Base-by-base conservation (phyloP, 2,888 invertebrate species). In the Brachylomia viminalis region DNA sequence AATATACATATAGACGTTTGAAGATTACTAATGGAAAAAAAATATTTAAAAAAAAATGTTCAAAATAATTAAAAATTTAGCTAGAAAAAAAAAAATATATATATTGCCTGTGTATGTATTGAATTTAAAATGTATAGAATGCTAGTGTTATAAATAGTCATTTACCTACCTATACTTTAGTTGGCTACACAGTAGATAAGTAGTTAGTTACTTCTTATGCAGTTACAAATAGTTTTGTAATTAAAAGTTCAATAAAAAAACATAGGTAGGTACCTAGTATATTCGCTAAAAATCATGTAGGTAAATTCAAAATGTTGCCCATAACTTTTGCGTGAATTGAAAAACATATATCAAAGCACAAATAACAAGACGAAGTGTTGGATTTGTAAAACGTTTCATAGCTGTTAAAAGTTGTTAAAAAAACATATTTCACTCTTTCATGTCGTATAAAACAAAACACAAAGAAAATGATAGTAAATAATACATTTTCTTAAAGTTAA, bases 401-500 rank as follows among this genome's bases (percentile, higher is more conserved):
- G 27, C 8, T 58, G 4, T 27, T 58, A 3, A 27, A 56, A 7
- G 15, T 4, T 2, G 38, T 38, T 38, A 27, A 56, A 56, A 15
- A 56, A 58, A 8, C 27, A 30, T 4, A 23, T 23, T 30, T 59
- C 5, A 38, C 42, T 42, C 8, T 49, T 58, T 47, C 27, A 49
- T 17, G n/a, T 52, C 11, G 11, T 30, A 42, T 33, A 20, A 17
- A n/a, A 45, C 7, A 76, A 27, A 61, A n/a, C 4, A 59, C 13
- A 54, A 23, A 54, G 20, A 47, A 54, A 27, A 23, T 23, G 5
- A 23, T 6, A 30, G 8, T 17, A 38, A 45, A 33, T 54, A 33
- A 20, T 23, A 77, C 11, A 59, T 52, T 64, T 64, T 23, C n/a
- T 30, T 76, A 7, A n/a, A 23, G 27, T 11, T 30, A 49, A 42